These are phyloP conservation scores for Heterohyrax brucei DNA, from an alignment of 2,797 vertebrate genomes.

Conservation along the genomic window DNA sequence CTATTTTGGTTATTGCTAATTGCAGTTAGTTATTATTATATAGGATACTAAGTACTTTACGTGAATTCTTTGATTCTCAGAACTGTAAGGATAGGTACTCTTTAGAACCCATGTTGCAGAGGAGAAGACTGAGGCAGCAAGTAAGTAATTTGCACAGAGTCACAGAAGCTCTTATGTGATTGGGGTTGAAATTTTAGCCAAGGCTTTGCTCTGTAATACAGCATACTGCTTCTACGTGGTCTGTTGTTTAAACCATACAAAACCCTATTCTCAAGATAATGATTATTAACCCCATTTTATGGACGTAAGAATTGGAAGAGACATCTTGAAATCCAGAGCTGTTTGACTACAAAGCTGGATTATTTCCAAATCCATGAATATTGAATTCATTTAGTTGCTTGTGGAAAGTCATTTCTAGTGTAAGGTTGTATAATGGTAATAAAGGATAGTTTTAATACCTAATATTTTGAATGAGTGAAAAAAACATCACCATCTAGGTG, in stretches of 20 bases:
- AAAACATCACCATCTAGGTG: not conserved
- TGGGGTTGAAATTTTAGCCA: not conserved
- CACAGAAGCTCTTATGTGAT: not conserved
- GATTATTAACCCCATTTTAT: not conserved
- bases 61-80: not conserved
- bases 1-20: not conserved
- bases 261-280: not conserved
- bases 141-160: not conserved
- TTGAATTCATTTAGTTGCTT: not conserved
- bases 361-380: not conserved
- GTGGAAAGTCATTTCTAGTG: not conserved
- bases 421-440: not conserved
- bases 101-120: not conserved
- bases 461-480: not conserved
- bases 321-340: not conserved
- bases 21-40: not conserved
- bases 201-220: not conserved
- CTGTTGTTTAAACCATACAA: not conserved
- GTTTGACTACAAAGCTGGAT: not conserved
- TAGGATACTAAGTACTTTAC: not conserved
- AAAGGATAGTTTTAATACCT: slow-evolving; percentile 32
- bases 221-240: not conserved
- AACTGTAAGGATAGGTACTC: not conserved
- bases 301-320: not conserved
- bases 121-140: not conserved